phyloP scores from a whole-genome alignment of 2,888 invertebrate genomes.

The Alentia gelatinosa region DNA sequence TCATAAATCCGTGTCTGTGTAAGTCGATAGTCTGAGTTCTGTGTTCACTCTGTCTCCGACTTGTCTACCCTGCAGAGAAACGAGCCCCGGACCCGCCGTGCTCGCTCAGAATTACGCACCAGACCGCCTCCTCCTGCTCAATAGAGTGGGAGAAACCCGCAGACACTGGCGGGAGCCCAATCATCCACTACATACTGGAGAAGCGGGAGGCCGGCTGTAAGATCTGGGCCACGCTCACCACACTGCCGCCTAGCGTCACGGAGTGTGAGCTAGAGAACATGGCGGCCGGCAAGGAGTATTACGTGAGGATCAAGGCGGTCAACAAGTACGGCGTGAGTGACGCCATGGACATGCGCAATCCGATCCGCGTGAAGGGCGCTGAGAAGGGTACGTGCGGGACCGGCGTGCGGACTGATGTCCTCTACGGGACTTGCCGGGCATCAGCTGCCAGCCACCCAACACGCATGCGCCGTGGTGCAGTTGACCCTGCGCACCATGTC shows the following conservation, averaged over 20 bases:
- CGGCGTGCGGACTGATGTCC: background rate
- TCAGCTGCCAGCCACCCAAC: background rate
- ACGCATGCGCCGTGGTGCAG: background rate
- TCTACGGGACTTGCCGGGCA: background rate
- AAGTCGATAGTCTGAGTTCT: background rate
- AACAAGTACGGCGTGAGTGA: conserved; percentile 67
- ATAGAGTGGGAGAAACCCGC: conserved; percentile 66
- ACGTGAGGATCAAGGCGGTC: conserved; percentile 68
- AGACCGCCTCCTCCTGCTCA: conserved; percentile 55
- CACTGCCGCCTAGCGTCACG: conserved; percentile 62
- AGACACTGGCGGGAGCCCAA: conserved; percentile 61
- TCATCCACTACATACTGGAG: conserved; percentile 78
- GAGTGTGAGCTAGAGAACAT: conserved; percentile 68
- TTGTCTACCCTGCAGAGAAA: conserved; percentile 20
- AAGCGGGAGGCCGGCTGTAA: conserved; percentile 65
- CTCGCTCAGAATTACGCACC: conserved; percentile 57
- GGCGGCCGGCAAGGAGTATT: conserved; percentile 68
- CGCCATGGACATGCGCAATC: conserved; percentile 61
- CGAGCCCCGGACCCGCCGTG: conserved; percentile 58
- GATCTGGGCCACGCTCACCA: conserved; percentile 71
- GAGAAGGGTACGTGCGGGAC: conserved; percentile 55
- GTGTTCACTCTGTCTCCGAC: background rate
- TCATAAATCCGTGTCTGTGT: background rate
- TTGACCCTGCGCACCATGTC: background rate
- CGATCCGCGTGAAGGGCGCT: conserved; percentile 60